Base-by-base conservation (phyloP, 2,888 invertebrate species). In the Gnatocerus cornutus region DNA sequence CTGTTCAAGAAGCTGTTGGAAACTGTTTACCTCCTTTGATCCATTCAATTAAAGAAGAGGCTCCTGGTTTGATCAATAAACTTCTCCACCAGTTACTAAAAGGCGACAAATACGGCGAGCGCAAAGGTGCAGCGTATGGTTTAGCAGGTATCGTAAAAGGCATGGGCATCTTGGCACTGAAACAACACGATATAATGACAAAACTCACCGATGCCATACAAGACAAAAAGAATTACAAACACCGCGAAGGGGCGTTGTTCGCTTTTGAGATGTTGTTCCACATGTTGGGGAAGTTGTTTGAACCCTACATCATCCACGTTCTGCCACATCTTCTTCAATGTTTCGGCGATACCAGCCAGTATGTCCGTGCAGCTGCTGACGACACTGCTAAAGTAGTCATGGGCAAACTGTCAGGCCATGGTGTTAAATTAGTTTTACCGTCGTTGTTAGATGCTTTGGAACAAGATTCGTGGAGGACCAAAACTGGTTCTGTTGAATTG, bases 401-500 rank as follows among this genome's bases (percentile, higher is more conserved):
- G 95, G 94, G 94, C 80, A 95, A 96, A 84, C 88, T 99, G 68
- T 96, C 96, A 66, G 97, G 96, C 71, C 98, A 98, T 86, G 99
- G 99, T 71, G 99, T 99, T 45, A 99, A 99, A 86, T 88, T 99
- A 43, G 96, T 99, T 65, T 88, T 99, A 76, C 99, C 99, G 0
- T 93, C 97, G 71, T 88, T 99, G 72, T 87, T 99, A 71, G 92
- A 93, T 77, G 99, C 98, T 30, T 87, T 99, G 64, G 95, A 98
- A 83, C 97, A 99, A 84, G 99, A 99, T 86, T 97, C 98, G 10
- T 99, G 99, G 99, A 88, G 99, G 80, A 99, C 99, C 0, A 98
- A 98, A 86, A 95, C 96, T 5, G 96, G 97, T 29, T 97, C 98
- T 0, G 96, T 98, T 65, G 98, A 99, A 84, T 86, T 99, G 61